Evolutionary conservation across 2,797 vertebrate genomes (phyloP).

Genomic region (Urophycis tenuis): DNA sequence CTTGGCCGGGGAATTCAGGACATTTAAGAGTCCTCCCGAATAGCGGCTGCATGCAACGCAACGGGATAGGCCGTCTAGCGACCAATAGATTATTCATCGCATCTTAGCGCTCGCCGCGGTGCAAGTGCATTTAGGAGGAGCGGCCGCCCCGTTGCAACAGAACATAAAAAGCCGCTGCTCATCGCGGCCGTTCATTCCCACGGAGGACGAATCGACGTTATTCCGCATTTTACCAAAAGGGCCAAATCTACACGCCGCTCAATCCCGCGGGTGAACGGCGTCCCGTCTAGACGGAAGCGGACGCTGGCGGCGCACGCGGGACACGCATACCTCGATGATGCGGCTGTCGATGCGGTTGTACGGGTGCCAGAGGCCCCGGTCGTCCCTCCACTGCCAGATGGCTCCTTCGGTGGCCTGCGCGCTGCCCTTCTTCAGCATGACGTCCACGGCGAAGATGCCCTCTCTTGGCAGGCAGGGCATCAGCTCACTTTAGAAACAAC

Average conservation of each 20-base stretch:
- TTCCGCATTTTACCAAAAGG: background rate
- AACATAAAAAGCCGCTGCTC: background rate
- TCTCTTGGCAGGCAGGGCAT: constrained; percentile 99
- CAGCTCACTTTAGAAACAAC: constrained; percentile 77
- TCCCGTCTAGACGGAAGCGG: background rate
- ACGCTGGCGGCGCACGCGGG: background rate
- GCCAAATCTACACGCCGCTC: background rate
- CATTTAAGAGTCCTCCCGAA: background rate
- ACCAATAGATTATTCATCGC: constrained; percentile 3
- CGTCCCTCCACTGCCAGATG: constrained; percentile 98
- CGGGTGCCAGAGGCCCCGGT: constrained; percentile 96
- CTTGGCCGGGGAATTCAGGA: background rate
- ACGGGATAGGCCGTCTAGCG: background rate
- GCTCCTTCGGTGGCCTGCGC: constrained; percentile 95
- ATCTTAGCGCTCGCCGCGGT: background rate
- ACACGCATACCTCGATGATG: constrained; percentile 92
- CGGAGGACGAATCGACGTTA: background rate
- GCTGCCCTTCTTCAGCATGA: constrained; percentile 98
- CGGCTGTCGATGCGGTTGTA: constrained; percentile 99
- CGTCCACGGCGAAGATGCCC: constrained; percentile 97
- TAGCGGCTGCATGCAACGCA: background rate
- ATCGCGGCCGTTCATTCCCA: background rate
- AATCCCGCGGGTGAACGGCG: background rate
- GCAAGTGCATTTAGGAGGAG: background rate
- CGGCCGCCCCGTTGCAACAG: background rate